phyloP scores from a whole-genome alignment of 2,797 vertebrate species.

The Buphagus erythrorhynchus region DNA sequence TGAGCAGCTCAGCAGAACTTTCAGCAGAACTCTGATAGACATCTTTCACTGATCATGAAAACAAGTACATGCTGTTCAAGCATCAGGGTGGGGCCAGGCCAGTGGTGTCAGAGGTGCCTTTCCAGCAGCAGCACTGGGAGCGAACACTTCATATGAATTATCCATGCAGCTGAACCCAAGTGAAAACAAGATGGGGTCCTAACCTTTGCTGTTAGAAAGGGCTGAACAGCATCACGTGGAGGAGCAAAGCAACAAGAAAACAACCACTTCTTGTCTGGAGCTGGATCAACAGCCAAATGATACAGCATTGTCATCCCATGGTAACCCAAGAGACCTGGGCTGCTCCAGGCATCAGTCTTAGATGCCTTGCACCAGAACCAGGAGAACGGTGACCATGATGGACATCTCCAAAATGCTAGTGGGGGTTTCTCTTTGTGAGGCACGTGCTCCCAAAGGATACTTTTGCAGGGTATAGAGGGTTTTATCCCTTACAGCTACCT shows the following conservation, averaged over 20 bases:
- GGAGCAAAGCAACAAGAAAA: background rate
- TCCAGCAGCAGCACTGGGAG: background rate
- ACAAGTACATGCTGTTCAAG: background rate
- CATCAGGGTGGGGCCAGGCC: background rate
- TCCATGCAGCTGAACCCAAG: background rate
- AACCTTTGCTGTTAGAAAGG: background rate
- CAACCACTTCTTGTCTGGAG: background rate
- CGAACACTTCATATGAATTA: background rate
- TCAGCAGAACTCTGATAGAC: background rate
- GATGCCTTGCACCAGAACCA: background rate
- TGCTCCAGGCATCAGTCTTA: background rate
- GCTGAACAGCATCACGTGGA: background rate
- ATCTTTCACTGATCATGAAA: background rate
- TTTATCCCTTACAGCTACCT: background rate
- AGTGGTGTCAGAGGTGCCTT: background rate
- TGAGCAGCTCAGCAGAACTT: background rate
- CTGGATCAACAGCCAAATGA: background rate
- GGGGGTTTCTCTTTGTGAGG: background rate
- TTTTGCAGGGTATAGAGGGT: background rate
- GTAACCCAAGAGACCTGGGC: background rate
- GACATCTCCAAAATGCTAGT: fast-evolving
- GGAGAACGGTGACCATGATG: fast-evolving
- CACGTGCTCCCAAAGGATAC: background rate
- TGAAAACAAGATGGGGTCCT: background rate
- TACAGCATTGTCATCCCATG: fast-evolving